Percentiles rank a stretch among this genome's conserved stretches.
phyloP scores from a whole-genome alignment of 1,140 invertebrate genomes.

The Leptinotarsa texana region DNA sequence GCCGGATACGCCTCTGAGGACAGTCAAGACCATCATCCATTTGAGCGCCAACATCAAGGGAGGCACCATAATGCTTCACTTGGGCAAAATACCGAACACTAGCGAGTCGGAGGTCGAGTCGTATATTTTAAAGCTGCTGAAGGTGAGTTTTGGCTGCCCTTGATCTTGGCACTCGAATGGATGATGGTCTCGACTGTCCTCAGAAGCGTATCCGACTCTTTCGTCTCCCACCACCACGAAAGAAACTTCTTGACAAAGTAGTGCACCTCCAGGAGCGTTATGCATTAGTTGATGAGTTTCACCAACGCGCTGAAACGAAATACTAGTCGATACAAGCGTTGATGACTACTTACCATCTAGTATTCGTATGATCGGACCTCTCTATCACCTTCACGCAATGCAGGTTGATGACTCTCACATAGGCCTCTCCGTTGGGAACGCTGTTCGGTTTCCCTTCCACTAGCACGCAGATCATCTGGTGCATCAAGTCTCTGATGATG shows the following conservation, averaged over 20 bases:
- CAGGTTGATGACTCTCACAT: constrained; percentile 76
- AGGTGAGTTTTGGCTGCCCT: too few species aligned
- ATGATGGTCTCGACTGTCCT: constrained; percentile 91
- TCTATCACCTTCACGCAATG: constrained; percentile 82
- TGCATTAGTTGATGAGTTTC: constrained; percentile 74
- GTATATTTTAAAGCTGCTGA: too few species aligned
- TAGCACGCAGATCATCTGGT: constrained; percentile 68
- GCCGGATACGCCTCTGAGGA: constrained; percentile 80
- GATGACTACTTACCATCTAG: constrained; percentile 64
- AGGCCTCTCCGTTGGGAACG: constrained; percentile 66
- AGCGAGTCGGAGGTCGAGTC: too few species aligned
- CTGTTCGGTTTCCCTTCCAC: constrained; percentile 70
- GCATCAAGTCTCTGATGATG: constrained; percentile 71
- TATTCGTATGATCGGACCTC: constrained; percentile 75
- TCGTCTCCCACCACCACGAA: constrained; percentile 75
- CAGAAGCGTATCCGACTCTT: constrained; percentile 75
- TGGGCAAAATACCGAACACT: too few species aligned
- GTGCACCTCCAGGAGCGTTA: constrained; percentile 80
- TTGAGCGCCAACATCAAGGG: too few species aligned
- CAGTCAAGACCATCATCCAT: constrained; percentile 84
- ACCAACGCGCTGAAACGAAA: constrained; percentile 69
- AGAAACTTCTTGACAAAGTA: constrained; percentile 86
- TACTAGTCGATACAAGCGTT: not conserved
- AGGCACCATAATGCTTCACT: too few species aligned
- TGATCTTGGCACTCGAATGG: constrained; percentile 81